These are phyloP conservation scores for Bufo gargarizans DNA, from an alignment of 2,113 vertebrate genomes.

Conservation along the genomic window DNA sequence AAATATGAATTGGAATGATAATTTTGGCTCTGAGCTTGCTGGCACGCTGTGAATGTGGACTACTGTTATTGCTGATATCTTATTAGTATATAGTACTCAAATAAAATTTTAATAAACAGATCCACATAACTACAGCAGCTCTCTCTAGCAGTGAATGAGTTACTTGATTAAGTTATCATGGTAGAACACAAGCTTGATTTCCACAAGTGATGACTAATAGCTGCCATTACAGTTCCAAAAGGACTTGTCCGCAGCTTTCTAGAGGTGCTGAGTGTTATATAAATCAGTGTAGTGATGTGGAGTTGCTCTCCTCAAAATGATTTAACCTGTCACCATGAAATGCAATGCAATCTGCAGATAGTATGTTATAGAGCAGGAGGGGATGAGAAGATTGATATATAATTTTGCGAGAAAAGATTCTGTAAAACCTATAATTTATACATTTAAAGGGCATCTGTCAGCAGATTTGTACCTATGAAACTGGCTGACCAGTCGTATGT, in stretches of 20 bases:
- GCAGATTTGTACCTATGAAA: too few species aligned
- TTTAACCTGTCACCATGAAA: not conserved
- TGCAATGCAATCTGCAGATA: too few species aligned
- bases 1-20: slow-evolving; percentile 24
- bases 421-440: too few species aligned
- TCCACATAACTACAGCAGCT: not conserved
- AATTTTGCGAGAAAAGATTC: too few species aligned
- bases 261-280: not conserved
- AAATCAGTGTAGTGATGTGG: not conserved
- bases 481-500: too few species aligned
- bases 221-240: not conserved
- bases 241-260: not conserved
- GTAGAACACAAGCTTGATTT: not conserved
- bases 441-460: too few species aligned
- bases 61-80: not conserved
- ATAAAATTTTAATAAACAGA: slow-evolving; percentile 7
- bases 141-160: not conserved
- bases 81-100: not conserved
- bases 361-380: too few species aligned
- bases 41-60: not conserved
- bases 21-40: not conserved
- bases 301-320: not conserved
- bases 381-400: too few species aligned
- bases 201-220: not conserved
- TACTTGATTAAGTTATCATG: not conserved